Evolutionary conservation across 2,888 invertebrate genomes (phyloP).

Genomic region (Spodoptera picta): DNA sequence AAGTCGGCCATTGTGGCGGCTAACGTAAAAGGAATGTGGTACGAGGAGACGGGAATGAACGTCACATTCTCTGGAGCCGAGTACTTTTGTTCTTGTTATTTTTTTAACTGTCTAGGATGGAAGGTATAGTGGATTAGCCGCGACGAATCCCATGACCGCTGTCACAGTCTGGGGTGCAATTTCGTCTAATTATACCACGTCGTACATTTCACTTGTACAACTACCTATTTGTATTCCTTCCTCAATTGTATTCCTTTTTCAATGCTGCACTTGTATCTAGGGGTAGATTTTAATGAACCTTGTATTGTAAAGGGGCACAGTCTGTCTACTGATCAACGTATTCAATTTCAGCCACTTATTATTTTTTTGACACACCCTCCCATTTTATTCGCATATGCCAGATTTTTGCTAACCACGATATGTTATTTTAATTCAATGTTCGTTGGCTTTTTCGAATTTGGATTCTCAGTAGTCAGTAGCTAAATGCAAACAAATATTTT

Average conservation of each 20-base stretch:
- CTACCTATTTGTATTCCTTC: neutral
- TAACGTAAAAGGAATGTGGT: conserved; percentile 71
- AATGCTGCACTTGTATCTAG: conserved; percentile 31
- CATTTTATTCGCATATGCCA: conserved; percentile 73
- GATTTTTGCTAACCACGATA: conserved; percentile 62
- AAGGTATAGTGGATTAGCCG: conserved; percentile 29
- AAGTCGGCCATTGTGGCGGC: conserved; percentile 75
- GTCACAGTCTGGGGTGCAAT: conserved; percentile 8
- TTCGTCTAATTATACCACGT: conserved; percentile 3
- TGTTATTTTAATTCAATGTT: conserved; percentile 16
- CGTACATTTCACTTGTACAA: too few species aligned
- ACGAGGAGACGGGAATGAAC: conserved; percentile 48
- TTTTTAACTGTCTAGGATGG: conserved; percentile 33
- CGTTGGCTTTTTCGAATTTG: conserved; percentile 2
- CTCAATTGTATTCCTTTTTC: conserved; percentile 8
- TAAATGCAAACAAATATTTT: too few species aligned
- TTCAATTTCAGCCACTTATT: conserved; percentile 81
- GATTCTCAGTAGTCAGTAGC: neutral
- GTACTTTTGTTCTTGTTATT: conserved; percentile 24
- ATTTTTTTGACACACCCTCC: conserved; percentile 77
- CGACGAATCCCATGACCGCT: conserved; percentile 27
- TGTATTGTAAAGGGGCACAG: conserved; percentile 70
- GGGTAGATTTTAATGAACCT: conserved; percentile 80
- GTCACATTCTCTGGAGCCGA: conserved; percentile 55
- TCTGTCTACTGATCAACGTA: conserved; percentile 79